Conservation (phyloP, 2,113 vertebrate species). For the human (Homo sapiens) region GRCh38 chr1:219321501-219322000, state of each 20-base stretch:
- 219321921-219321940: not conserved
- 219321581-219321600: too few relatives aligned
- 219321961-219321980: not conserved
- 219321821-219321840: too few relatives aligned
- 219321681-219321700: not conserved
- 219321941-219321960: not conserved
- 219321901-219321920: not conserved
- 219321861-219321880: rapidly evolving
- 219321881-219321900: not conserved
- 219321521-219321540: too few relatives aligned
- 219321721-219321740: not conserved
- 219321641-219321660: not conserved
- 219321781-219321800: not conserved
- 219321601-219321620: too few relatives aligned
- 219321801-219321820: not conserved
- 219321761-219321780: not conserved
- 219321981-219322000: not conserved
- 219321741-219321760: not conserved
- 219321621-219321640: not conserved
- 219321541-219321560: too few relatives aligned
- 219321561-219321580: too few relatives aligned
- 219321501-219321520: too few relatives aligned
- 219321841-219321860: not conserved
- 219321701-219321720: not conserved
- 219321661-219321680: too few relatives aligned